These are phyloP conservation scores for Cuculus canorus DNA, from an alignment of 2,797 vertebrate species.

Conservation along the genomic window DNA sequence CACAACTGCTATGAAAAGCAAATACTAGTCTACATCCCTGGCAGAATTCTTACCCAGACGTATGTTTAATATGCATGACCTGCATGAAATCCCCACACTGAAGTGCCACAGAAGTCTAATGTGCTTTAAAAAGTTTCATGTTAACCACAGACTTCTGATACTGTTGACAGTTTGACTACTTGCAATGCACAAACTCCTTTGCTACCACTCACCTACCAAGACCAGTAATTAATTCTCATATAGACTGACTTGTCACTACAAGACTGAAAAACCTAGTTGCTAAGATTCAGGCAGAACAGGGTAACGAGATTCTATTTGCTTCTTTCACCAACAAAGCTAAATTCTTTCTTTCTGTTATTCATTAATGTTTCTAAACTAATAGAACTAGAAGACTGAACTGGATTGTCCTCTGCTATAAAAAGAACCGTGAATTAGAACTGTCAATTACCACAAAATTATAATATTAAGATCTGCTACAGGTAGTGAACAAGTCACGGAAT, in stretches of 20 bases:
- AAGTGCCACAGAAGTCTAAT: rapidly evolving
- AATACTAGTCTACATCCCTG: neutral
- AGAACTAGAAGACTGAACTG: neutral
- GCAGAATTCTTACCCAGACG: neutral
- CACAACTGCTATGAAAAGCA: neutral
- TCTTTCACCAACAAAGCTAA: neutral
- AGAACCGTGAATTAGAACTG: neutral
- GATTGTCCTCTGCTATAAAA: neutral
- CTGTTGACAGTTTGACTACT: neutral
- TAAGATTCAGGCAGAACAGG: neutral
- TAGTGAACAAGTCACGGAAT: neutral
- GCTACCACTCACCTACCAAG: neutral
- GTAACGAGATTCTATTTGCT: neutral
- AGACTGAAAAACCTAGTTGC: neutral
- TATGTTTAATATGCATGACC: neutral
- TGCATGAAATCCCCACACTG: neutral
- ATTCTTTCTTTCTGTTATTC: neutral
- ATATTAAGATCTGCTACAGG: neutral
- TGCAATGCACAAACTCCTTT: neutral
- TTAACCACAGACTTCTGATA: neutral
- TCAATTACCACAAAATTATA: neutral
- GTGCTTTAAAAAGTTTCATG: neutral
- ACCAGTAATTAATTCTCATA: neutral
- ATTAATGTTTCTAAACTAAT: neutral
- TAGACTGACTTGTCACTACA: neutral